Percentiles rank a stretch among this genome's conserved stretches.
Conservation (phyloP, 2,113 vertebrate species). For the Potamarius usumacintae region DNA sequence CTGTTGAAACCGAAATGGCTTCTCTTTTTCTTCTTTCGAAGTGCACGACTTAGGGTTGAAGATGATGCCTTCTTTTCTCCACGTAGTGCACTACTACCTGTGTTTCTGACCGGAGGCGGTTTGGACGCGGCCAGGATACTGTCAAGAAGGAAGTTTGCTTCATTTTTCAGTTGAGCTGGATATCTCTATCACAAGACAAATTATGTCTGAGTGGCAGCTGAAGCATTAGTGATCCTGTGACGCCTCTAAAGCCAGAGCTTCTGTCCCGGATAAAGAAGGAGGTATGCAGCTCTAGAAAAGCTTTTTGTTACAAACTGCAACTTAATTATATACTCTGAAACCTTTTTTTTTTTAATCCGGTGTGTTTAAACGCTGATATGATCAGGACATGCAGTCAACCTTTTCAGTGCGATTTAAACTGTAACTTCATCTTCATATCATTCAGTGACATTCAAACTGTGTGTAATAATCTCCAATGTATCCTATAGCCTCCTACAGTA, state of each 20-base stretch:
- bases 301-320: not conserved
- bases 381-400: not conserved
- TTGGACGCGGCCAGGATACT: not conserved
- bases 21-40: too few species aligned
- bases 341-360: too few species aligned
- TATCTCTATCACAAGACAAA: constrained; percentile 38
- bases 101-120: not conserved
- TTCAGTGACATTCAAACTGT: not conserved
- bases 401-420: not conserved
- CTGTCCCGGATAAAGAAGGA: not conserved
- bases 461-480: not conserved
- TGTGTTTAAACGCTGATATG: not conserved
- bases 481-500: not conserved
- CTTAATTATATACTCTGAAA: not conserved
- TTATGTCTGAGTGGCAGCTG: not conserved
- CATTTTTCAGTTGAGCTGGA: not conserved
- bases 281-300: not conserved
- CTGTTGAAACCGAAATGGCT: not conserved
- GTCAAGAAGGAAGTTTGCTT: constrained; percentile 5
- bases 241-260: not conserved
- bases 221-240: too few species aligned
- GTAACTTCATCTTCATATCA: not conserved
- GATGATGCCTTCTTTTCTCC: not conserved
- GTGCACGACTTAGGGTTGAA: not conserved
- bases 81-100: not conserved